Evolutionary conservation across 2,113 vertebrate genomes (phyloP).

Genomic region (Saimiri boliviensis): DNA sequence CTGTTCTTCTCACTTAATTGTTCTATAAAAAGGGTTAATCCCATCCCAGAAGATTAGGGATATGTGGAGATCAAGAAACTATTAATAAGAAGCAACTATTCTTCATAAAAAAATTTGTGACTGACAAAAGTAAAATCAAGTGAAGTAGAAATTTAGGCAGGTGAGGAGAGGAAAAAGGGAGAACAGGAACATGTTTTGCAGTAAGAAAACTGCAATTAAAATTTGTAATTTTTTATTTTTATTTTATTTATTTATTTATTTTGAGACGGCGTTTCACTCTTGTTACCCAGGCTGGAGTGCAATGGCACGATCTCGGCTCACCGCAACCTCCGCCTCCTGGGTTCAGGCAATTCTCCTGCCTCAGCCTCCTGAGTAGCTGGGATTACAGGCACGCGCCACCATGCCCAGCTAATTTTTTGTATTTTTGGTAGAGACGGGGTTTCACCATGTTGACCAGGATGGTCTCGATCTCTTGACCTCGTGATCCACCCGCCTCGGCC

Average conservation of each 20-base stretch:
- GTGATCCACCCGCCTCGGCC: too few species aligned
- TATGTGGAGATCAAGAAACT: conserved; percentile 45
- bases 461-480: too few species aligned
- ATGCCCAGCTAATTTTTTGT: too few species aligned
- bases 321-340: too few species aligned
- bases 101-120: conserved; percentile 45
- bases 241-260: background rate
- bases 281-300: too few species aligned
- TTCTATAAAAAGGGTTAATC: conserved; percentile 40
- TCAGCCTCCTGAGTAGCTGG: too few species aligned
- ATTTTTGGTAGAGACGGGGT: too few species aligned
- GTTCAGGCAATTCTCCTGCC: too few species aligned
- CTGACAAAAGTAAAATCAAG: conserved; percentile 61
- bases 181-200: background rate
- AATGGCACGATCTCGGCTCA: too few species aligned
- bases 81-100: conserved; percentile 64
- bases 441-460: too few species aligned
- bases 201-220: conserved; percentile 25
- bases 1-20: background rate
- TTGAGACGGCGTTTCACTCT: too few species aligned
- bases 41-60: conserved; percentile 30
- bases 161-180: background rate
- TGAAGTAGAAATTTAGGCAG: conserved; percentile 43
- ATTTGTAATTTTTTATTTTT: background rate
- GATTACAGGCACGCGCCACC: too few species aligned